Conservation (phyloP, 2,888 invertebrate genomes). For the Drosophila demipolita region DNA sequence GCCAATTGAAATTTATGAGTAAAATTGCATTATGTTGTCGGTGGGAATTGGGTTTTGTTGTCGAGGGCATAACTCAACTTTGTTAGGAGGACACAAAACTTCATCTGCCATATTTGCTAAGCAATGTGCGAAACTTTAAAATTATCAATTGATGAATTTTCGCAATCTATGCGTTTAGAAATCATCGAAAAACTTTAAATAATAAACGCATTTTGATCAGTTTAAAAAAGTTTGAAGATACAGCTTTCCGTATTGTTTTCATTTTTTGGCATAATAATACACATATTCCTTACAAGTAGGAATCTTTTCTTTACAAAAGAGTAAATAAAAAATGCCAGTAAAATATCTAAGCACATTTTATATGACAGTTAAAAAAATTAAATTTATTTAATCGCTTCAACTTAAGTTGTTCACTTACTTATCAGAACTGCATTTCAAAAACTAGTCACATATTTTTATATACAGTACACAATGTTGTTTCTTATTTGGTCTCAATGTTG, state of each 20-base stretch:
- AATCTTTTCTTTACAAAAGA: background rate
- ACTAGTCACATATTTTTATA: background rate
- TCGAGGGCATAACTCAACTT: constrained; percentile 3
- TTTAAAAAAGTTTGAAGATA: background rate
- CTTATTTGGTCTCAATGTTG: constrained; percentile 10
- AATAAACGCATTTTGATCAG: background rate
- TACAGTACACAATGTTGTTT: constrained; percentile 1
- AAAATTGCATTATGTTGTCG: constrained; percentile 19
- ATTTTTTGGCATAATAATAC: background rate
- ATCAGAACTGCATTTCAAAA: background rate
- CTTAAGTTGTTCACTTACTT: background rate
- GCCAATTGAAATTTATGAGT: constrained; percentile 51
- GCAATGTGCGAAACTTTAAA: background rate
- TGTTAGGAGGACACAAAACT: background rate
- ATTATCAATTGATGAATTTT: background rate
- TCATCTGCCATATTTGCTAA: background rate
- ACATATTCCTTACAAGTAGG: background rate
- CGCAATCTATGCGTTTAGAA: background rate
- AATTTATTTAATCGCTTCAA: background rate
- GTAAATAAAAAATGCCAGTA: background rate
- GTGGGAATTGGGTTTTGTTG: background rate
- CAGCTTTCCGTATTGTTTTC: background rate
- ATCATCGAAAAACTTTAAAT: background rate
- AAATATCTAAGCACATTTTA: background rate
- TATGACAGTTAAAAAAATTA: background rate